A percentile compares a stretch with the other conserved stretches of the same genome.
These are phyloP conservation scores for Misgurnus anguillicaudatus DNA, from an alignment of 2,113 vertebrate species.

Conservation along the genomic window DNA sequence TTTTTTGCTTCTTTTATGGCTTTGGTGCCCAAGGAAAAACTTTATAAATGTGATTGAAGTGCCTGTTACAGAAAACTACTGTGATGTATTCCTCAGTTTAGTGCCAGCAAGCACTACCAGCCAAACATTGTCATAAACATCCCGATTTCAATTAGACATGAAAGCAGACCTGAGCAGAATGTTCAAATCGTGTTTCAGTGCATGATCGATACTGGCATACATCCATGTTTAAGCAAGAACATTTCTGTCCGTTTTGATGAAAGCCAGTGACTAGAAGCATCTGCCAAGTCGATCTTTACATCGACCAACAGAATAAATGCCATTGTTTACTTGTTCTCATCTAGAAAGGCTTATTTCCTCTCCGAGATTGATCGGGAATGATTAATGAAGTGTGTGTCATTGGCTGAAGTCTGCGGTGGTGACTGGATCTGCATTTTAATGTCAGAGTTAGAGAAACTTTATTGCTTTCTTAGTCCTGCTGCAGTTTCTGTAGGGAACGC, in stretches of 20 bases:
- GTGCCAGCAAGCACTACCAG: neutral
- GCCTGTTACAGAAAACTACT: neutral
- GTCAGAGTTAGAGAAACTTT: neutral
- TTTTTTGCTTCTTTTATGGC: no score
- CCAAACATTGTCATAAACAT: neutral
- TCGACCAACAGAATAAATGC: neutral
- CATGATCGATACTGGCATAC: conserved; percentile 9
- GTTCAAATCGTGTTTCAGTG: neutral
- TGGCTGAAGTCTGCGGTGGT: conserved; percentile 11
- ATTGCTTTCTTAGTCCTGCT: neutral
- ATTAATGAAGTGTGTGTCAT: conserved; percentile 16
- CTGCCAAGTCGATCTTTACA: neutral
- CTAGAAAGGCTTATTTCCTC: neutral
- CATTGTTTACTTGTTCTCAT: neutral
- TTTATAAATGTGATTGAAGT: neutral
- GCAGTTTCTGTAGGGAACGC: conserved; percentile 13
- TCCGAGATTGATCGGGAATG: neutral
- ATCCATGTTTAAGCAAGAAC: neutral
- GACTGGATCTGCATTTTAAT: conserved; percentile 23
- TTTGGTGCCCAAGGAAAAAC: neutral
- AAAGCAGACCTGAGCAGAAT: neutral
- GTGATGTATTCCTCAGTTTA: neutral
- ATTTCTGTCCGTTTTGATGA: neutral
- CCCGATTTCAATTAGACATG: neutral
- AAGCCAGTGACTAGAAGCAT: neutral